Conservation (phyloP, 2,888 invertebrate genomes). For the Dasysyrphus albostriatus region DNA sequence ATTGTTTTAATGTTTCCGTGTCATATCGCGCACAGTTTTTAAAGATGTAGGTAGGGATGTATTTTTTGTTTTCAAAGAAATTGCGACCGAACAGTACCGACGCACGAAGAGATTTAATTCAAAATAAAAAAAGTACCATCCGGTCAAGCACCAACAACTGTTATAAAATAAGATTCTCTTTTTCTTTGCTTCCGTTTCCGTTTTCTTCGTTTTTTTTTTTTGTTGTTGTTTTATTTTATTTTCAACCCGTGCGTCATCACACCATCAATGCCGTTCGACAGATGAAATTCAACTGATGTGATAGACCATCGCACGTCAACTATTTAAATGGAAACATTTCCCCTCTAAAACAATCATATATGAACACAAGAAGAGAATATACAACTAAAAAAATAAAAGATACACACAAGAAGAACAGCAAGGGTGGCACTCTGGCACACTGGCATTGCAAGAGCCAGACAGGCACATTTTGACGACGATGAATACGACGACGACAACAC, state of each 20-base stretch:
- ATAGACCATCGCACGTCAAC: constrained; percentile 81
- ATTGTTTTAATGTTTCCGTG: constrained; percentile 43
- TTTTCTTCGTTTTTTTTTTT: constrained; percentile 32
- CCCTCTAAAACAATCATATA: constrained; percentile 60
- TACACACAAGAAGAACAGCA: constrained; percentile 62
- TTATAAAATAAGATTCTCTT: constrained; percentile 65
- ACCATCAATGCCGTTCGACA: constrained; percentile 77
- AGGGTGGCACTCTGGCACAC: constrained; percentile 47
- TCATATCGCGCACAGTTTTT: constrained; percentile 52
- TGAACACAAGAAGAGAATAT: constrained; percentile 58
- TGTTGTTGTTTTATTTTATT: constrained; percentile 25
- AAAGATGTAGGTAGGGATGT: background rate
- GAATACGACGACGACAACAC: too few relatives aligned
- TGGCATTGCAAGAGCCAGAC: background rate
- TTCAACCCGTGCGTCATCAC: constrained; percentile 60
- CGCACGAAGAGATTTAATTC: constrained; percentile 63
- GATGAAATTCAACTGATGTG: constrained; percentile 81
- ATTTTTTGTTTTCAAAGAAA: constrained; percentile 8
- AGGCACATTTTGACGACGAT: background rate
- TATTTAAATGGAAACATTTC: constrained; percentile 81
- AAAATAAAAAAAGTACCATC: constrained; percentile 61
- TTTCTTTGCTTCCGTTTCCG: constrained; percentile 73
- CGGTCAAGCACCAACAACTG: constrained; percentile 66
- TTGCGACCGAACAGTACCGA: constrained; percentile 52
- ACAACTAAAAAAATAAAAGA: constrained; percentile 52